These are phyloP conservation scores for Pempheris klunzingeri DNA, from an alignment of 2,797 vertebrate genomes.

Conservation along the genomic window DNA sequence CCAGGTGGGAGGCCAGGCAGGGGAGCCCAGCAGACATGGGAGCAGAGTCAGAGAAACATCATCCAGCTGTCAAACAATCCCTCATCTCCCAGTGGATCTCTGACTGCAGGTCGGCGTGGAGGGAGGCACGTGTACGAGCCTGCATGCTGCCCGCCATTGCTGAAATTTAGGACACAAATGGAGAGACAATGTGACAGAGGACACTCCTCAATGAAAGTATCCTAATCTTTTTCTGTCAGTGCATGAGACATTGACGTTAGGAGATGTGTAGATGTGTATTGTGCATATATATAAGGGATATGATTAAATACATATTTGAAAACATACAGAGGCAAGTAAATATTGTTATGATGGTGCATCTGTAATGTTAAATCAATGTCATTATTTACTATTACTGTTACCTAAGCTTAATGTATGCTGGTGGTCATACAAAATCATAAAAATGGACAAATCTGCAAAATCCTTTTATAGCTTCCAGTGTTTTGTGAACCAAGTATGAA, in stretches of 20 bases:
- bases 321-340: conserved; percentile 25
- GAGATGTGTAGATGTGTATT: conserved; percentile 29
- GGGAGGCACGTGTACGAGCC: conserved; percentile 85
- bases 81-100: conserved; percentile 89
- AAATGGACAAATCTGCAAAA: conserved; percentile 49
- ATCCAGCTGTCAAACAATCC: conserved; percentile 77
- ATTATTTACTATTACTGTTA: conserved; percentile 24
- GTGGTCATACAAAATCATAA: conserved; percentile 30
- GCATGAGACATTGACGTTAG: conserved; percentile 41
- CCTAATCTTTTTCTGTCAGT: conserved; percentile 25
- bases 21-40: conserved; percentile 9
- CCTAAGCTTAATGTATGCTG: conserved; percentile 49
- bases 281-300: conserved; percentile 37
- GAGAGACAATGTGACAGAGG: conserved; percentile 8
- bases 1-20: conserved; percentile 33
- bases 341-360: conserved; percentile 25
- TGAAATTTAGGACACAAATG: conserved; percentile 82
- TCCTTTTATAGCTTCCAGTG: conserved; percentile 57
- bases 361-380: conserved; percentile 37
- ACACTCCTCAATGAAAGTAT: conserved; percentile 21
- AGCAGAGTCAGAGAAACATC: conserved; percentile 45
- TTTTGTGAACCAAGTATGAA: conserved; percentile 58
- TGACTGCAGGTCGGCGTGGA: conserved; percentile 88
- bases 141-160: conserved; percentile 90
- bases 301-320: conserved; percentile 25